phyloP scores from a whole-genome alignment of 2,113 vertebrate species.

The Eulemur macaco region DNA sequence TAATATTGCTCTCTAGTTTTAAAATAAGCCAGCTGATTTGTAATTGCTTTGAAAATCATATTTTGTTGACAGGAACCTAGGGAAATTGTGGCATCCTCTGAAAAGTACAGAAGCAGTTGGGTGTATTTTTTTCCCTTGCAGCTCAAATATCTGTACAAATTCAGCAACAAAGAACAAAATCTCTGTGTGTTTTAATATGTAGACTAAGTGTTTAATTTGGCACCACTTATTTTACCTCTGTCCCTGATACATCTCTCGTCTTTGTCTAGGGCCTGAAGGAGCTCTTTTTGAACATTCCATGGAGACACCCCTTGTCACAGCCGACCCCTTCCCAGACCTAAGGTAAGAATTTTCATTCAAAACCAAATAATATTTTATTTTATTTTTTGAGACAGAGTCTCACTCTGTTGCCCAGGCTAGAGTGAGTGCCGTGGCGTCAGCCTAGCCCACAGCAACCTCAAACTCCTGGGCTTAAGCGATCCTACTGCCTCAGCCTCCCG shows the following conservation, averaged over 20 bases:
- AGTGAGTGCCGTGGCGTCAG: too few species aligned
- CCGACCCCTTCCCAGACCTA: slow-evolving; percentile 91
- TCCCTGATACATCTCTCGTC: slow-evolving; percentile 13
- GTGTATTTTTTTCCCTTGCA: neutral
- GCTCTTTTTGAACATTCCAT: slow-evolving; percentile 97
- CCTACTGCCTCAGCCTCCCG: too few species aligned
- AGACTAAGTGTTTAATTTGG: neutral
- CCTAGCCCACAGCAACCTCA: too few species aligned
- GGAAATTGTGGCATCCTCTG: neutral
- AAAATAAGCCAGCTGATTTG: neutral
- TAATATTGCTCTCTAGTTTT: neutral
- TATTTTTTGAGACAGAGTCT: too few species aligned
- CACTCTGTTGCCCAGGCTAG: too few species aligned
- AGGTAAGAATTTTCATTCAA: slow-evolving; percentile 84
- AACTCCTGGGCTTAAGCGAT: too few species aligned
- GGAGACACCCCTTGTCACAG: slow-evolving; percentile 92
- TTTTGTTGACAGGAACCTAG: neutral
- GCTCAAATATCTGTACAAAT: neutral
- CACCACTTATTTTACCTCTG: neutral
- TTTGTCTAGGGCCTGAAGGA: slow-evolving; percentile 91
- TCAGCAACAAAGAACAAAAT: neutral
- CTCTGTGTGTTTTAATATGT: neutral
- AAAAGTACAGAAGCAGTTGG: neutral
- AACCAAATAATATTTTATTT: neutral
- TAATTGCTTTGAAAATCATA: neutral